These are phyloP conservation scores for Leucophenga montana DNA, from an alignment of 2,888 invertebrate genomes.

Conservation along the genomic window DNA sequence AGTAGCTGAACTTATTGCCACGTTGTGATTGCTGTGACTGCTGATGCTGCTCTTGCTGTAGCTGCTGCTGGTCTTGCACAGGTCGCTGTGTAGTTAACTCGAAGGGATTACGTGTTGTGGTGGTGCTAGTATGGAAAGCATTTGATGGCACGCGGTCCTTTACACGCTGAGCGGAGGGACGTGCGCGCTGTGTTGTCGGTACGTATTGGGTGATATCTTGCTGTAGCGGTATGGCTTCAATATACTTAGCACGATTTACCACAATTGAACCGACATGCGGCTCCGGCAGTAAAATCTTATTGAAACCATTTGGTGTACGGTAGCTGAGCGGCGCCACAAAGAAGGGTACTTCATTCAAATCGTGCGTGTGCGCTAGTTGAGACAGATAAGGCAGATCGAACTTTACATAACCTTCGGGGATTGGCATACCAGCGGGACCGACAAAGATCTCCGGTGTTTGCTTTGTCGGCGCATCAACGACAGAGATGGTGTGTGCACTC, in stretches of 20 bases:
- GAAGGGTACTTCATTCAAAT: slow-evolving; percentile 84
- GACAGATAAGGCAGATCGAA: slow-evolving; percentile 89
- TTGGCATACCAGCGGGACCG: slow-evolving; percentile 83
- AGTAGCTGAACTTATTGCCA: slow-evolving; percentile 68
- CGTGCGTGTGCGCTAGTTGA: slow-evolving; percentile 73
- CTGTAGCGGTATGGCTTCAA: slow-evolving; percentile 24
- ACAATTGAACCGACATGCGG: slow-evolving; percentile 91
- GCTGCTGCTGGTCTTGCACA: slow-evolving; percentile 38
- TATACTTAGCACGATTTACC: slow-evolving; percentile 75
- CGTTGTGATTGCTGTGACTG: slow-evolving; percentile 40
- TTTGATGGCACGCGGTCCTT: slow-evolving; percentile 51
- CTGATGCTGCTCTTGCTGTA: too few relatives aligned
- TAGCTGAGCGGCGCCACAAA: slow-evolving; percentile 90
- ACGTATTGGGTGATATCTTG: slow-evolving; percentile 40
- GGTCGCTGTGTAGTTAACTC: slow-evolving; percentile 54
- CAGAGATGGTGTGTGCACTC: slow-evolving; percentile 82
- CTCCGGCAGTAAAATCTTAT: slow-evolving; percentile 88
- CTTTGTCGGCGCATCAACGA: slow-evolving; percentile 82
- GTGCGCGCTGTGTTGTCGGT: slow-evolving; percentile 43
- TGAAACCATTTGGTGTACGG: slow-evolving; percentile 86
- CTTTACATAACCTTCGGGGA: slow-evolving; percentile 83
- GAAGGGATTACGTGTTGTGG: slow-evolving; percentile 50
- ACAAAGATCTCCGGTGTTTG: slow-evolving; percentile 85
- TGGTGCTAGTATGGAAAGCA: slow-evolving; percentile 48
- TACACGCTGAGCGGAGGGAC: slow-evolving; percentile 39